Percentiles rank a stretch among this genome's conserved stretches.
Evolutionary conservation across 2,113 vertebrate genomes (phyloP).

Genomic region (Otus sunia): DNA sequence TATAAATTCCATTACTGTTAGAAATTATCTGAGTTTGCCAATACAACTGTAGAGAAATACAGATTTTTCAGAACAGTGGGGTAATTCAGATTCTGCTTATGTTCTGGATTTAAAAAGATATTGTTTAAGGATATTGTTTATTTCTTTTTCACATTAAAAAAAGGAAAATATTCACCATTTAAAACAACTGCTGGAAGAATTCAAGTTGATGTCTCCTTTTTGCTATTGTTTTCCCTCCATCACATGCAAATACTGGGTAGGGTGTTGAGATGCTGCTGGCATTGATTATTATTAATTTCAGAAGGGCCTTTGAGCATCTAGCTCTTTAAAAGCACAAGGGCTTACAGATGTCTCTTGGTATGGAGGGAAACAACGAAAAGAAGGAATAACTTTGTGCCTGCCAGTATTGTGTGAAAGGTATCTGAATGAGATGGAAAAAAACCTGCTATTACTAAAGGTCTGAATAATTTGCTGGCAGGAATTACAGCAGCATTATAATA

Average conservation of each 20-base stretch:
- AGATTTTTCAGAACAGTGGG: slow-evolving; percentile 31
- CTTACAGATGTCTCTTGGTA: slow-evolving; percentile 50
- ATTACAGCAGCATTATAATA: neutral
- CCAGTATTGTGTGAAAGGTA: slow-evolving; percentile 65
- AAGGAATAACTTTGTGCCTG: slow-evolving; percentile 39
- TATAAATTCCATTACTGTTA: slow-evolving; percentile 43
- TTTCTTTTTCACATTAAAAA: slow-evolving; percentile 68
- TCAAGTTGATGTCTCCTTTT: slow-evolving; percentile 58
- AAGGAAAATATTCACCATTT: slow-evolving; percentile 60
- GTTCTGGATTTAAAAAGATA: slow-evolving; percentile 59
- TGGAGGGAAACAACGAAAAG: slow-evolving; percentile 9
- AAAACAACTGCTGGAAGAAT: slow-evolving; percentile 61
- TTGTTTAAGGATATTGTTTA: slow-evolving; percentile 55
- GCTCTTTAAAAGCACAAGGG: slow-evolving; percentile 37
- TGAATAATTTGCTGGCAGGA: slow-evolving; percentile 23
- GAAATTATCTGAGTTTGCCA: slow-evolving; percentile 29
- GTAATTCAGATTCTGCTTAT: slow-evolving; percentile 61
- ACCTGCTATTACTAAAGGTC: neutral
- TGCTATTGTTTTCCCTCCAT: slow-evolving; percentile 61
- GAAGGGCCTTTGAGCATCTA: slow-evolving; percentile 57
- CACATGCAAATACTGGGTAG: slow-evolving; percentile 50
- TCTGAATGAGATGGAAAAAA: slow-evolving; percentile 33
- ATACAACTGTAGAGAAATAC: neutral
- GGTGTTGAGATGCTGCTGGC: slow-evolving; percentile 66
- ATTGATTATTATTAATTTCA: slow-evolving; percentile 65